Conservation (phyloP, 2,797 vertebrate genomes). For the Spatula clypeata region DNA sequence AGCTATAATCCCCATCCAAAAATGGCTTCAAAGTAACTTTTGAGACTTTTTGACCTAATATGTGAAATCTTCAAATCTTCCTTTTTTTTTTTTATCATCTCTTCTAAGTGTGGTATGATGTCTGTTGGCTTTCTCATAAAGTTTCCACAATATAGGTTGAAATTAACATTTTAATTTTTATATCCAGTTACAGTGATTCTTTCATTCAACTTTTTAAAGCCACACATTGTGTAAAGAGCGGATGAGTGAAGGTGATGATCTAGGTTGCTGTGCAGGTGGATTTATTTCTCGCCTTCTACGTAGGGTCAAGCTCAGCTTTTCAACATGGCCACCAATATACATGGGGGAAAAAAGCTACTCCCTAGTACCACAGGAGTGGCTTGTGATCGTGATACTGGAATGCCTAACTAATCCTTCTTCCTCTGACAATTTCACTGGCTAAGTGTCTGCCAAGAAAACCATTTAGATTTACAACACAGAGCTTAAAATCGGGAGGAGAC, state of each 20-base stretch:
- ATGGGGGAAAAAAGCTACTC: accelerated
- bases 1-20: neutral
- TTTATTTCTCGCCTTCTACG: neutral
- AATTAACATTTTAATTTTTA: neutral
- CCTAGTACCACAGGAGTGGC: neutral
- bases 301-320: neutral
- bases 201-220: neutral
- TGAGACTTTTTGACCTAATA: neutral
- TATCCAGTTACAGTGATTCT: neutral
- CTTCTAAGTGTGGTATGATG: neutral
- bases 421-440: neutral
- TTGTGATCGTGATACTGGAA: neutral
- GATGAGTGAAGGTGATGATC: neutral
- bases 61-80: neutral
- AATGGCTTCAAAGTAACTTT: neutral
- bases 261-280: neutral
- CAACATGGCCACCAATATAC: neutral
- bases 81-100: neutral
- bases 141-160: neutral
- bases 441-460: neutral
- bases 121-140: neutral
- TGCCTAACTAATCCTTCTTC: neutral
- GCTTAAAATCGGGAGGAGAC: neutral
- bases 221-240: neutral
- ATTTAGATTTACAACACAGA: neutral